Evolutionary conservation across 2,113 vertebrate species (phyloP).

Genomic region (Mus spicilegus): DNA sequence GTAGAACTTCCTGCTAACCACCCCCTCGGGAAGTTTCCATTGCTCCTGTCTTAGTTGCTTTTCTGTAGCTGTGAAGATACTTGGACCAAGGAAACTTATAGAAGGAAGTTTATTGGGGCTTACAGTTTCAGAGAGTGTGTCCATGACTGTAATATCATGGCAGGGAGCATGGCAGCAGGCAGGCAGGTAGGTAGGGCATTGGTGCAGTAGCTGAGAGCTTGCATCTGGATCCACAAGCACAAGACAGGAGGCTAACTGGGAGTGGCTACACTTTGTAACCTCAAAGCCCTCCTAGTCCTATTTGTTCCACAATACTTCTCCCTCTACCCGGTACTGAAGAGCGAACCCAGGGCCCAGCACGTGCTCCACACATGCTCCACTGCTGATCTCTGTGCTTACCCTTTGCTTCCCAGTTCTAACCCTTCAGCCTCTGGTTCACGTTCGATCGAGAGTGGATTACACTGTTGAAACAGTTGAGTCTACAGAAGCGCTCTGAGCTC

Average conservation of each 20-base stretch:
- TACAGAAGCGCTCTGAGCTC: background rate
- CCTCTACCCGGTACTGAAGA: background rate
- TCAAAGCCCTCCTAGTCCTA: background rate
- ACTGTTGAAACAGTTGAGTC: fast-evolving
- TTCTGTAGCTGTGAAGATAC: background rate
- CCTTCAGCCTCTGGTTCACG: background rate
- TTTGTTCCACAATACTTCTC: background rate
- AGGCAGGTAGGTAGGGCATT: background rate
- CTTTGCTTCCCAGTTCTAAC: background rate
- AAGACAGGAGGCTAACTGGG: background rate
- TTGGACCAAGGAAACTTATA: background rate
- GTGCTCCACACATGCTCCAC: too few relatives aligned
- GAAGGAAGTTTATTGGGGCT: background rate
- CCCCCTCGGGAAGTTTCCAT: background rate
- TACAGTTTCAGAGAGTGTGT: background rate
- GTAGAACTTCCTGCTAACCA: background rate
- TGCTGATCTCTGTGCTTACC: background rate
- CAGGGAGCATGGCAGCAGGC: background rate
- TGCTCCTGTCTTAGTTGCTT: background rate
- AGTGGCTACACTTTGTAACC: background rate
- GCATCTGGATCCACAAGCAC: background rate
- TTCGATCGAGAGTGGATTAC: too few relatives aligned
- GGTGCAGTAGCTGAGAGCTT: background rate
- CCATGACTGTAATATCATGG: too few relatives aligned
- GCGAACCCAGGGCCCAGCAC: background rate